phyloP scores from a whole-genome alignment of 2,888 invertebrate species.

The Monoplex corrugatus region DNA sequence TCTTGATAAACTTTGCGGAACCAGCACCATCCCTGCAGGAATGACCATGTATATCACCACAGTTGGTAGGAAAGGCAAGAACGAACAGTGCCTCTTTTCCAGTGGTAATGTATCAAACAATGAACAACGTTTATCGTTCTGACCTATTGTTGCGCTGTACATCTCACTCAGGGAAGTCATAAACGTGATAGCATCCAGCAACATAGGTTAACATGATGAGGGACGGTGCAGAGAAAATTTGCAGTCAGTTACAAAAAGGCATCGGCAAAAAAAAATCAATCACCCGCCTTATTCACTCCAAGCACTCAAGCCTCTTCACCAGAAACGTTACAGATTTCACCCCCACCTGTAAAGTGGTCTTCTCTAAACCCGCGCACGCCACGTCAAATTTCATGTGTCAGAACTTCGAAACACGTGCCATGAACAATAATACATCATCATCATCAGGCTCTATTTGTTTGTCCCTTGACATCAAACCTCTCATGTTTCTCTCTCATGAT shows the following conservation, averaged over 20 bases:
- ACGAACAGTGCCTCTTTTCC: not conserved
- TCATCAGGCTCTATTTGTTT: not conserved
- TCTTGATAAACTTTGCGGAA: not conserved
- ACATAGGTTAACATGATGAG: too few species aligned
- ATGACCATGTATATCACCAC: not conserved
- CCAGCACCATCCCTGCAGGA: not conserved
- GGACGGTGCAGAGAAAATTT: too few species aligned
- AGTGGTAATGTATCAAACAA: not conserved
- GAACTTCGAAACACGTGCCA: not conserved
- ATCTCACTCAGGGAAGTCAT: too few species aligned
- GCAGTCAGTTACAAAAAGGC: too few species aligned
- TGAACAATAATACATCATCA: not conserved
- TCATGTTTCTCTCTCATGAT: not conserved
- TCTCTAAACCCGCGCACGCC: not conserved
- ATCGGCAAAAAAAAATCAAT: too few species aligned
- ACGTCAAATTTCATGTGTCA: not conserved
- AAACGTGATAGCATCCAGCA: not conserved
- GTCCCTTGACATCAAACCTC: constrained; percentile 6
- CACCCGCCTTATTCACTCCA: too few species aligned
- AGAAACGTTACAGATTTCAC: too few species aligned
- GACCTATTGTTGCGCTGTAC: not conserved
- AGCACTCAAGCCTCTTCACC: too few species aligned
- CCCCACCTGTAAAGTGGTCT: too few species aligned
- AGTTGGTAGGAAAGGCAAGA: not conserved
- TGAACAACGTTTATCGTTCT: not conserved